A percentile compares a stretch with the other conserved stretches of the same genome.
Conservation (phyloP, 2,113 vertebrate species). For the Clarias macrocephalus region DNA sequence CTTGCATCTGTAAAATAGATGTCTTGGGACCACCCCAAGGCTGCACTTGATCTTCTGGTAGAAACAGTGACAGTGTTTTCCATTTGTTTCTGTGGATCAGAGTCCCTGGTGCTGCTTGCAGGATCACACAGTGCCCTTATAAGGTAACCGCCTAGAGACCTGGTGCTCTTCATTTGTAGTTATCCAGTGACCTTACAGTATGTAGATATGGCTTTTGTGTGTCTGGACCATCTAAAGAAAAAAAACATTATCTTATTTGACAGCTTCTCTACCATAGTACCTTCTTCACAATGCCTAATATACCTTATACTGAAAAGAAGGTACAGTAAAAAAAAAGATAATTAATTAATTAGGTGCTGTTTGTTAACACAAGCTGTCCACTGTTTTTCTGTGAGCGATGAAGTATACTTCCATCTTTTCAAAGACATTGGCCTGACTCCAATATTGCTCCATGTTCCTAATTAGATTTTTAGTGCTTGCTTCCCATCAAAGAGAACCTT, state of each 20-base stretch:
- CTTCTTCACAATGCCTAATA: background rate
- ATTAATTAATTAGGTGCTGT: background rate
- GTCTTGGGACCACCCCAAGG: conserved; percentile 35
- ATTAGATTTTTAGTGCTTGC: conserved; percentile 38
- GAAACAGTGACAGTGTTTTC: conserved; percentile 64
- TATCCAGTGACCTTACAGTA: conserved; percentile 58
- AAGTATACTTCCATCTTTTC: background rate
- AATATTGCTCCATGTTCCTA: conserved; percentile 44
- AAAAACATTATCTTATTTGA: conserved; percentile 59
- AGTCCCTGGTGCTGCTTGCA: conserved; percentile 62
- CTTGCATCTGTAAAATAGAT: conserved; percentile 30
- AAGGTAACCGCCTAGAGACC: conserved; percentile 63
- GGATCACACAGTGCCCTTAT: conserved; percentile 69
- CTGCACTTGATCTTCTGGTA: conserved; percentile 2
- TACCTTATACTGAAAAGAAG: background rate
- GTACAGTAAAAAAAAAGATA: background rate
- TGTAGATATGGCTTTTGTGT: conserved; percentile 63
- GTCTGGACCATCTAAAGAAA: conserved; percentile 53
- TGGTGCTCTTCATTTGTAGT: conserved; percentile 51
- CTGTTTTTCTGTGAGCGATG: background rate
- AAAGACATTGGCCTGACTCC: background rate
- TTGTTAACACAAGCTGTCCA: background rate
- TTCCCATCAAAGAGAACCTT: conserved; percentile 44
- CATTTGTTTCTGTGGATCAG: conserved; percentile 72
- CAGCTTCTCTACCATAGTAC: background rate